These are phyloP conservation scores for Girardinus metallicus DNA, from an alignment of 2,797 vertebrate species.

Conservation along the genomic window DNA sequence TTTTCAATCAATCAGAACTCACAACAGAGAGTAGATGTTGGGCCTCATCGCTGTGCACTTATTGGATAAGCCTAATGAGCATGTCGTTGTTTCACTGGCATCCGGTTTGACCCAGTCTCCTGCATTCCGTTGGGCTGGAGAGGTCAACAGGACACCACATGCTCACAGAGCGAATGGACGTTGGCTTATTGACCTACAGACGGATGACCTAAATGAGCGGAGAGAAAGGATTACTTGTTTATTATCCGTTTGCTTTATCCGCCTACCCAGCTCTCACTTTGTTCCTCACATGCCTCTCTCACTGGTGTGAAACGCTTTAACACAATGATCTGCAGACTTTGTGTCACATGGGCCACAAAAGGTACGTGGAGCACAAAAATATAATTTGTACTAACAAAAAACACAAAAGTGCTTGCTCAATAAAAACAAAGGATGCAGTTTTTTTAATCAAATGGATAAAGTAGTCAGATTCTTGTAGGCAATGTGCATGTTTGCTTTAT, in stretches of 20 bases:
- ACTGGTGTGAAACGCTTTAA: constrained; percentile 15
- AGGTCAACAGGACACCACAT: constrained; percentile 62
- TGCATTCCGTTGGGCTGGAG: constrained; percentile 39
- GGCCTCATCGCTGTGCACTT: neutral
- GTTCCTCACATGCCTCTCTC: constrained; percentile 14
- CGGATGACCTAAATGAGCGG: constrained; percentile 75
- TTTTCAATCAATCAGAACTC: constrained; percentile 9
- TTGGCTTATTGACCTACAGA: constrained; percentile 74
- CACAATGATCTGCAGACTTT: neutral
- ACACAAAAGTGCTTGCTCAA: neutral
- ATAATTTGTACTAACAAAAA: neutral
- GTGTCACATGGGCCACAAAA: neutral
- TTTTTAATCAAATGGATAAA: neutral
- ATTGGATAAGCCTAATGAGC: constrained; percentile 40
- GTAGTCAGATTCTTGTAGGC: neutral
- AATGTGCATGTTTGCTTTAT: neutral
- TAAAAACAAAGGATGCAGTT: neutral
- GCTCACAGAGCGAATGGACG: constrained; percentile 51
- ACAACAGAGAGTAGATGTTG: neutral
- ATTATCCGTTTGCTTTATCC: constrained; percentile 70
- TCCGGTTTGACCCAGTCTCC: constrained; percentile 44
- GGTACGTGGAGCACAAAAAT: neutral
- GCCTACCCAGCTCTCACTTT: constrained; percentile 35
- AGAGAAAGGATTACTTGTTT: constrained; percentile 76
- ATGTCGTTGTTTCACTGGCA: constrained; percentile 37